Base-by-base conservation (phyloP, 2,113 vertebrate genomes). In the Grus americana region DNA sequence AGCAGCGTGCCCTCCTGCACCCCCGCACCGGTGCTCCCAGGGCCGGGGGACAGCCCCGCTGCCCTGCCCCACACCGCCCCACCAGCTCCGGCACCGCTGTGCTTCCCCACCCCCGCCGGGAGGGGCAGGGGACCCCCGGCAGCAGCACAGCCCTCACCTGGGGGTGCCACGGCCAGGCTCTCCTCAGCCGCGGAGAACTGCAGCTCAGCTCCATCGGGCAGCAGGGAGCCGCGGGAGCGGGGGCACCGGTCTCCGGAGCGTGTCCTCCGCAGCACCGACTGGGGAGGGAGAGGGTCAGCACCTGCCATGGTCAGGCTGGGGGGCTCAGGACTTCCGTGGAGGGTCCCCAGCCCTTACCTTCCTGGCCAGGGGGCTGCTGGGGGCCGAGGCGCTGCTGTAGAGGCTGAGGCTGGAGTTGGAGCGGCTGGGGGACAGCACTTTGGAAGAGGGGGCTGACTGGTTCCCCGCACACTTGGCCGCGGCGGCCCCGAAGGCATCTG, bases 321-420 rank as follows among this genome's bases (percentile, higher is more conserved):
- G 26, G 29, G 26, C 12, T 4, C 18, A 2, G 18, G 46, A 6
- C 4, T 16, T 5, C 14, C 2, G 1, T 42, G 27, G 32, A 34
- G 23, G 27, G 3, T 18, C 30, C 6, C 11, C 11, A 29, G 15
- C 3, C 4, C 78, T 95, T 68, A 98, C 99, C 98, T 99, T 99
- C 92, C 98, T 98, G 61, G 98, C 97, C 96, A 98, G 97, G 49
- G 99, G 99, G 97, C 99, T 99, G 97, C 98, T 99, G 96, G 99
- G 99, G 36, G 99, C 99, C 0, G 99, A 99, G 85, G 98, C 98
- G 27, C 98, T 99, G 98, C 98, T 99, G 98, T 98, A 99, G 70
- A 99, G 98, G 97, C 98, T 99, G 91, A 99, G 98, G 97, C 98
- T 99, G 57, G 99, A 99, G 97, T 97, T 98, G 62, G 99, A 99